A percentile compares a stretch with the other conserved stretches of the same genome.
Evolutionary conservation across 1,140 invertebrate genomes (phyloP).

Genomic region (Halesus radiatus): DNA sequence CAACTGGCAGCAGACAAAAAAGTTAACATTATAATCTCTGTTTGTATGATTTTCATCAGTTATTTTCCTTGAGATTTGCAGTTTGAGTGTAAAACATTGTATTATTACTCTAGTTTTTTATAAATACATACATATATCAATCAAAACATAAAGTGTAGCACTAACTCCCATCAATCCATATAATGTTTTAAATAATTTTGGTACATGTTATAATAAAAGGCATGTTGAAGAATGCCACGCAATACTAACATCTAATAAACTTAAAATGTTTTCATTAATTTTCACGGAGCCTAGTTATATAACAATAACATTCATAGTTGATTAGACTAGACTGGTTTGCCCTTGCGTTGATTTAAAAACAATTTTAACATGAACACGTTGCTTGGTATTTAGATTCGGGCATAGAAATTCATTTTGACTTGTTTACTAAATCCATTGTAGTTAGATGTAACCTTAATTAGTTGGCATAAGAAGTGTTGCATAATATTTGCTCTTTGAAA

Average conservation of each 20-base stretch:
- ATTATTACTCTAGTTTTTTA: no score
- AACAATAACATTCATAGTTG: background rate
- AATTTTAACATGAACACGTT: background rate
- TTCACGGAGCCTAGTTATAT: no score
- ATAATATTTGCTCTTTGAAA: no score
- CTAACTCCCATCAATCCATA: background rate
- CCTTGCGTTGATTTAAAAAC: no score
- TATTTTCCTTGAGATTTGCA: no score
- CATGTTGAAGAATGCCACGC: background rate
- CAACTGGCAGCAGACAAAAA: no score
- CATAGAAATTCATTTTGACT: background rate
- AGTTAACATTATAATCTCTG: no score
- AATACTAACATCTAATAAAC: conserved; percentile 1
- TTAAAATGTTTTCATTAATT: no score
- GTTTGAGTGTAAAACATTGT: no score
- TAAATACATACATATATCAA: background rate
- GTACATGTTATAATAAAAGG: background rate
- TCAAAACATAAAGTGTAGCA: background rate
- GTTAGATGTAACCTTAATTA: background rate
- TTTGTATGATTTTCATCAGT: no score
- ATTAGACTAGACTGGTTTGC: no score
- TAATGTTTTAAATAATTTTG: background rate
- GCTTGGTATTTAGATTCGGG: conserved; percentile 2
- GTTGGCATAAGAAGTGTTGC: no score
- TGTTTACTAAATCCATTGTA: background rate